Base-by-base conservation (phyloP, 2,113 vertebrate genomes). In the Nibea coibor region DNA sequence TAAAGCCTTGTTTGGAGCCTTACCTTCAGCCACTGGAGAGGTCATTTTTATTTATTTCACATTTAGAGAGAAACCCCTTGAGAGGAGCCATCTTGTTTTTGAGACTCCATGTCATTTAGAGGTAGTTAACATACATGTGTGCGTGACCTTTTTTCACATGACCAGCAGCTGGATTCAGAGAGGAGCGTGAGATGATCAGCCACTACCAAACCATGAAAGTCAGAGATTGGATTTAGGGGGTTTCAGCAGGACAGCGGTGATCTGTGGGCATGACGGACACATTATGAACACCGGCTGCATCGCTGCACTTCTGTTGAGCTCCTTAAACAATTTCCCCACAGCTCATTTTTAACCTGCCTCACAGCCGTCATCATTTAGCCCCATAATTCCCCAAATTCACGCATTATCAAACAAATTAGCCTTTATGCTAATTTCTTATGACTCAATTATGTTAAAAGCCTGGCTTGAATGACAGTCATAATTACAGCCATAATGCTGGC, bases 401-500 rank as follows among this genome's bases (percentile, higher is more conserved):
- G 67, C 87, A 85, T 92, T 86, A 92, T 93, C 86, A 91, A 91
- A 89, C 88, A 92, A 87, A 93, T 93, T 84, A 92, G 87, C 85
- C 84, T 88, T 93, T 87, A 88, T 92, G 90, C 89, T 89, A 93
- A 92, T 84, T 89, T 64, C 72, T 75, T 79, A 91, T 78, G 88
- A 89, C 89, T 90, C 87, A 83, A 89, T 87, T 91, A 92, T 87
- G 82, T 76, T 83, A 85, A 89, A 89, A 77, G 84, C 76, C 58
- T 17, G 51, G 84, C 76, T 85, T 85, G 90, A 93, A 87, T 86
- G 91, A 82, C 89, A 90, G 85, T 84, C 68, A 75, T 90, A 90
- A 93, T 91, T 88, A 78, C 75, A 82, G 79, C 74, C 89, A 82
- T 90, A 85, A 92, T 80, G 58, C 80, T 64, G 81, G 78, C 78